Evolutionary conservation across 2,888 invertebrate species (phyloP).

Genomic region (Subacronicta megacephala): DNA sequence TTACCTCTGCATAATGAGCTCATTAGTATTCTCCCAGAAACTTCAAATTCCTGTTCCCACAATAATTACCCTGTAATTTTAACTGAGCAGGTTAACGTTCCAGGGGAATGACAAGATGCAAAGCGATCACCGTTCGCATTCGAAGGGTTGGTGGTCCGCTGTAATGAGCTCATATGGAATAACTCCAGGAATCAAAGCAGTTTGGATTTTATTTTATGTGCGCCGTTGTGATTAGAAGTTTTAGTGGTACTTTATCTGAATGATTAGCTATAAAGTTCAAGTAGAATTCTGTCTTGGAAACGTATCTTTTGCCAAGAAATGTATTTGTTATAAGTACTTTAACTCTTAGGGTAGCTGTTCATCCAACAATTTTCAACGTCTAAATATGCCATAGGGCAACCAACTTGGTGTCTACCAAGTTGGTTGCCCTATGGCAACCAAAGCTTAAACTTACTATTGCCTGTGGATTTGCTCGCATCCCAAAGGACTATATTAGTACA

Average conservation of each 20-base stretch:
- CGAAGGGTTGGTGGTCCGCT: slow-evolving; percentile 28
- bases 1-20: slow-evolving; percentile 30
- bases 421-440: too few relatives aligned
- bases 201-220: slow-evolving; percentile 28
- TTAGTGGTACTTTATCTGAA: slow-evolving; percentile 25
- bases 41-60: slow-evolving; percentile 24
- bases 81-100: slow-evolving; percentile 22
- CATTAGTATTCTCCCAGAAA: slow-evolving; percentile 36
- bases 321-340: not conserved
- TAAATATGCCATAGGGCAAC: too few relatives aligned
- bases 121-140: slow-evolving; percentile 25
- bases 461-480: too few relatives aligned
- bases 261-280: slow-evolving; percentile 23
- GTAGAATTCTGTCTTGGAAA: slow-evolving; percentile 14
- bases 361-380: too few relatives aligned
- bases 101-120: slow-evolving; percentile 12
- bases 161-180: slow-evolving; percentile 12
- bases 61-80: slow-evolving; percentile 48
- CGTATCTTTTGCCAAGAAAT: not conserved
- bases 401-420: too few relatives aligned
- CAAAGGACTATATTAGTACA: too few relatives aligned
- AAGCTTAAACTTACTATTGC: too few relatives aligned
- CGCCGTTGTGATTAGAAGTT: slow-evolving; percentile 14
- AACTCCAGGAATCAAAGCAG: slow-evolving; percentile 20
- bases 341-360: too few relatives aligned